Percentiles rank a stretch among this genome's conserved stretches.
Evolutionary conservation across 2,113 vertebrate genomes (phyloP).

Genomic region (Martes martes): DNA sequence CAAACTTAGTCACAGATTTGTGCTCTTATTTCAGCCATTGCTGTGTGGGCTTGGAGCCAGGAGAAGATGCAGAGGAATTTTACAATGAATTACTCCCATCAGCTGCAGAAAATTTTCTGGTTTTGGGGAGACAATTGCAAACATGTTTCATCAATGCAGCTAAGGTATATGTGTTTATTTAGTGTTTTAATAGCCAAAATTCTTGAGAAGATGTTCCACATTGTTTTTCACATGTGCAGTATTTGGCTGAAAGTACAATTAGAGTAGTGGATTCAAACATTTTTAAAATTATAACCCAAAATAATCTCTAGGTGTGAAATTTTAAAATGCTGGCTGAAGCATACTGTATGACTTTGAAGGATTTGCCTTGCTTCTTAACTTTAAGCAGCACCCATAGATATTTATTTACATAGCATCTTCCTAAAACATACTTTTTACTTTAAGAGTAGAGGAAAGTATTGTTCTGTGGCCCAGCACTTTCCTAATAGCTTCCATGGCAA

Average conservation of each 20-base stretch:
- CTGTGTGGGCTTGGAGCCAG: conserved; percentile 87
- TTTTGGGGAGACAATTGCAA: conserved; percentile 86
- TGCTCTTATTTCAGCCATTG: conserved; percentile 80
- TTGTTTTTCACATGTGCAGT: conserved; percentile 22
- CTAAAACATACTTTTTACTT: background rate
- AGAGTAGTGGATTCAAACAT: background rate
- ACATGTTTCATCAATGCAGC: conserved; percentile 79
- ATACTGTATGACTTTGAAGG: background rate
- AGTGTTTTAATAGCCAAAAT: conserved; percentile 10
- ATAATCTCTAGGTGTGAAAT: conserved; percentile 1
- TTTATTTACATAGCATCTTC: conserved; percentile 27
- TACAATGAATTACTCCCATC: conserved; percentile 86
- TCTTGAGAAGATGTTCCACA: conserved; percentile 21
- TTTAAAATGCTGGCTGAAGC: background rate
- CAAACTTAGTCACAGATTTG: conserved; percentile 45
- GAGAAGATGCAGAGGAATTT: conserved; percentile 86
- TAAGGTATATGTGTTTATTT: conserved; percentile 79
- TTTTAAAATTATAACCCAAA: conserved; percentile 1
- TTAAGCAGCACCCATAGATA: background rate
- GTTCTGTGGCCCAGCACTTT: conserved; percentile 32
- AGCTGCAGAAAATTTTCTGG: conserved; percentile 82
- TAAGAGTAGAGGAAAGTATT: background rate
- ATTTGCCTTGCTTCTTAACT: background rate
- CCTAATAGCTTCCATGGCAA: background rate
- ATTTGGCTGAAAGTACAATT: background rate